Conservation (phyloP, 2,113 vertebrate species). For the Carettochelys insculpta region DNA sequence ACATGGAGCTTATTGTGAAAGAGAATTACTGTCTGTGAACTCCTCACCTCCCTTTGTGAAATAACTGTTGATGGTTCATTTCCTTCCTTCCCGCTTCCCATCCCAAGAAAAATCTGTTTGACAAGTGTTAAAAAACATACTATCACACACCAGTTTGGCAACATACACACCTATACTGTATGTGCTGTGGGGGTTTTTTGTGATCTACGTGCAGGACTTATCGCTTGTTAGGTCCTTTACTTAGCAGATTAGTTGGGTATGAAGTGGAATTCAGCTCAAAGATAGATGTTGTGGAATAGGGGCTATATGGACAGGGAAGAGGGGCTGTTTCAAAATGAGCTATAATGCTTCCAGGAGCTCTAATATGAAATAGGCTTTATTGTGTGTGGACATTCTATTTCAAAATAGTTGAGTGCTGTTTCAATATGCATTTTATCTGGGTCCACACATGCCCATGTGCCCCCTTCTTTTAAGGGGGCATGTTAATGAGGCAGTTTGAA, state of each 20-base stretch:
- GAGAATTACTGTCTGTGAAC: constrained; percentile 53
- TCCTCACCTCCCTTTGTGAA: constrained; percentile 44
- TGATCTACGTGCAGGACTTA: background rate
- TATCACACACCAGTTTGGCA: background rate
- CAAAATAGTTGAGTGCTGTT: too few relatives aligned
- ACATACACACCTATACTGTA: constrained; percentile 23
- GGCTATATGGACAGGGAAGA: too few relatives aligned
- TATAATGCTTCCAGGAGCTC: too few relatives aligned
- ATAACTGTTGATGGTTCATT: constrained; percentile 33
- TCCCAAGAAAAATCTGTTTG: constrained; percentile 32
- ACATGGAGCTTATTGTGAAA: constrained; percentile 33
- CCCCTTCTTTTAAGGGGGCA: too few relatives aligned
- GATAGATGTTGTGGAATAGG: too few relatives aligned
- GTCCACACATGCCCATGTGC: too few relatives aligned
- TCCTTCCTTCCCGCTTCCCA: background rate
- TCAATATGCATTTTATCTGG: too few relatives aligned
- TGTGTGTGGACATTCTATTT: too few relatives aligned
- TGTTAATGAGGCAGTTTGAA: too few relatives aligned
- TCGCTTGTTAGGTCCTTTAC: constrained; percentile 5
- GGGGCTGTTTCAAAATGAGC: too few relatives aligned
- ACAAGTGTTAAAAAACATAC: background rate
- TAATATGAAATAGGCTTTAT: too few relatives aligned
- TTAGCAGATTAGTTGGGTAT: background rate
- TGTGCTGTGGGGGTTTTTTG: background rate
- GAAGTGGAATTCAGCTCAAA: background rate